Evolutionary conservation across 1,140 invertebrate species (phyloP).

Genomic region (Sitophilus oryzae): DNA sequence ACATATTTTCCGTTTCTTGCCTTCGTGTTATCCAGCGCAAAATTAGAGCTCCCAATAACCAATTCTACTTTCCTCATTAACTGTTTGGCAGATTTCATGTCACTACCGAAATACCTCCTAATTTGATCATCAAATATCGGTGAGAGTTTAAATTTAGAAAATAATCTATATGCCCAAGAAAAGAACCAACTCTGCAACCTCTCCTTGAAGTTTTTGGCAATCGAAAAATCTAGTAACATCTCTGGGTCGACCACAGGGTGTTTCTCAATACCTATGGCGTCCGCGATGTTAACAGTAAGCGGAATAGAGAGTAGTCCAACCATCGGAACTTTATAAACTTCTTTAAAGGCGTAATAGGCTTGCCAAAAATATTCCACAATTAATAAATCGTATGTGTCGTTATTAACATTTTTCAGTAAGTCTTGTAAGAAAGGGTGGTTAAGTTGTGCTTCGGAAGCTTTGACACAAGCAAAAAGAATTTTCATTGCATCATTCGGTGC

Average conservation of each 20-base stretch:
- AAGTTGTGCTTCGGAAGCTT: constrained; percentile 6
- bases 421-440: constrained; percentile 15
- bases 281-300: background rate
- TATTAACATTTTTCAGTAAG: constrained; percentile 18
- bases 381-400: constrained; percentile 23
- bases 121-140: constrained; percentile 1
- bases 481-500: background rate
- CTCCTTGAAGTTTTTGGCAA: constrained; percentile 11
- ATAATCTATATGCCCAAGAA: background rate
- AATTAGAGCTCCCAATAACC: constrained; percentile 48
- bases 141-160: background rate
- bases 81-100: constrained; percentile 10
- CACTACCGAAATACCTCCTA: constrained; percentile 17
- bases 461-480: constrained; percentile 1
- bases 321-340: constrained; percentile 28
- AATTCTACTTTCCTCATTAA: constrained; percentile 45
- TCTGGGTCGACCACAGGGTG: constrained; percentile 26
- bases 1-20: constrained; percentile 46
- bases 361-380: constrained; percentile 23
- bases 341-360: constrained; percentile 21
- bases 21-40: constrained; percentile 42
- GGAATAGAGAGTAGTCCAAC: constrained; percentile 24
- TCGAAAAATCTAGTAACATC: constrained; percentile 10
- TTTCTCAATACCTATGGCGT: constrained; percentile 20
- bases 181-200: constrained; percentile 12